phyloP scores from a whole-genome alignment of 2,888 invertebrate genomes.

The Matsumyia berberina region DNA sequence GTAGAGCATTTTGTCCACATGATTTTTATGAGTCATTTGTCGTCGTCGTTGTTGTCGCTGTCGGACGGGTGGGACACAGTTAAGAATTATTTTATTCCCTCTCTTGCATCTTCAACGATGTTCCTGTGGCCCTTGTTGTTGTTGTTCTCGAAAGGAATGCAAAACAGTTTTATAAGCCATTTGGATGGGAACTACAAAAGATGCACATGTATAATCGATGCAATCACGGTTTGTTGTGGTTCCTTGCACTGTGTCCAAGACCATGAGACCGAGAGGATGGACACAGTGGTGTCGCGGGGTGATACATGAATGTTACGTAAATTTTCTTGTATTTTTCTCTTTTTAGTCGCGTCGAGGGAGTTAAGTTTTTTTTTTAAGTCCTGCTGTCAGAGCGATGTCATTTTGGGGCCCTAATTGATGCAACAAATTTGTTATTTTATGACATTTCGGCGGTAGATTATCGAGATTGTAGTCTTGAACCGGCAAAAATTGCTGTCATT shows the following conservation, averaged over 20 bases:
- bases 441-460: slow-evolving; percentile 38
- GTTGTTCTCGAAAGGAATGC: slow-evolving; percentile 40
- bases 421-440: slow-evolving; percentile 72
- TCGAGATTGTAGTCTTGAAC: not conserved
- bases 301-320: slow-evolving; percentile 46
- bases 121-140: slow-evolving; percentile 47
- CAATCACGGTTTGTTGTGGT: slow-evolving; percentile 70
- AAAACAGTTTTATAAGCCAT: slow-evolving; percentile 69
- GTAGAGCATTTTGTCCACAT: slow-evolving; percentile 75
- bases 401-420: slow-evolving; percentile 68
- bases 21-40: slow-evolving; percentile 78
- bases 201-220: slow-evolving; percentile 61
- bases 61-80: slow-evolving; percentile 24
- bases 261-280: slow-evolving; percentile 11
- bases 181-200: slow-evolving; percentile 54
- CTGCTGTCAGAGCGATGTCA: slow-evolving; percentile 68
- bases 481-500: no score
- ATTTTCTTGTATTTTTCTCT: slow-evolving; percentile 25
- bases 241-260: slow-evolving; percentile 18
- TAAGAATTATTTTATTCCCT: slow-evolving; percentile 44
- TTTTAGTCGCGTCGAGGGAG: not conserved
- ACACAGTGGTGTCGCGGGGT: slow-evolving; percentile 7
- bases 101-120: slow-evolving; percentile 9
- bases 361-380: slow-evolving; percentile 44
- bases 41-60: slow-evolving; percentile 69